Conservation (phyloP, 2,113 vertebrate genomes). For the Telmatochromis brachygnathus region DNA sequence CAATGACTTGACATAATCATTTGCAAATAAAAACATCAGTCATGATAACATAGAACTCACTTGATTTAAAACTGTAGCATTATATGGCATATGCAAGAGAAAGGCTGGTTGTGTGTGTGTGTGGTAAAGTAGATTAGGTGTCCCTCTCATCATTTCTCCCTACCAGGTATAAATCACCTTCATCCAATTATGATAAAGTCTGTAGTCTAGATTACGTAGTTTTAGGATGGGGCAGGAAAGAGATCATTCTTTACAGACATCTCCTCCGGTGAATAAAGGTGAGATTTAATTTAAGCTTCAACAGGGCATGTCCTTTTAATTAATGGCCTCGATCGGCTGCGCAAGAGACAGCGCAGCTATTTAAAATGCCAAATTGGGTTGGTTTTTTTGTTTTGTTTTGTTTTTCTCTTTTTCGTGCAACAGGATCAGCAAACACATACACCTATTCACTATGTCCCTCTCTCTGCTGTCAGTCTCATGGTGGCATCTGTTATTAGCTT, state of each 20-base stretch:
- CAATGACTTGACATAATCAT: background rate
- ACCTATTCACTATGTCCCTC: background rate
- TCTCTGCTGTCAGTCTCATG: background rate
- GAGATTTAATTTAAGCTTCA: slow-evolving; percentile 50
- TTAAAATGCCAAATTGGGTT: slow-evolving; percentile 38
- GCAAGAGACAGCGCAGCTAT: slow-evolving; percentile 24
- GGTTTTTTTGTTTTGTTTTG: background rate
- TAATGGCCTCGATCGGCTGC: slow-evolving; percentile 33
- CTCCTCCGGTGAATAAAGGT: slow-evolving; percentile 35
- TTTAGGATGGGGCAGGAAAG: slow-evolving; percentile 9
- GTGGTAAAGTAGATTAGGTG: background rate
- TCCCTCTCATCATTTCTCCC: slow-evolving; percentile 34
- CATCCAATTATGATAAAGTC: slow-evolving; percentile 64
- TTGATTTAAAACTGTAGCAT: background rate
- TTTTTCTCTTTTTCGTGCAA: slow-evolving; percentile 1
- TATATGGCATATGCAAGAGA: background rate
- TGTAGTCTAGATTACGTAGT: slow-evolving; percentile 44
- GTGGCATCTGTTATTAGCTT: slow-evolving; percentile 19
- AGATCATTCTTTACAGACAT: slow-evolving; percentile 34
- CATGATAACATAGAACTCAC: background rate
- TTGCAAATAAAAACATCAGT: background rate
- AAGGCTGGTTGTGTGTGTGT: background rate
- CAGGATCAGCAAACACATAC: background rate
- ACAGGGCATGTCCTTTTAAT: slow-evolving; percentile 54
- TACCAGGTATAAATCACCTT: slow-evolving; percentile 58